Base-by-base conservation (phyloP, 1,140 invertebrate species). In the Geopemphigus sp. region DNA sequence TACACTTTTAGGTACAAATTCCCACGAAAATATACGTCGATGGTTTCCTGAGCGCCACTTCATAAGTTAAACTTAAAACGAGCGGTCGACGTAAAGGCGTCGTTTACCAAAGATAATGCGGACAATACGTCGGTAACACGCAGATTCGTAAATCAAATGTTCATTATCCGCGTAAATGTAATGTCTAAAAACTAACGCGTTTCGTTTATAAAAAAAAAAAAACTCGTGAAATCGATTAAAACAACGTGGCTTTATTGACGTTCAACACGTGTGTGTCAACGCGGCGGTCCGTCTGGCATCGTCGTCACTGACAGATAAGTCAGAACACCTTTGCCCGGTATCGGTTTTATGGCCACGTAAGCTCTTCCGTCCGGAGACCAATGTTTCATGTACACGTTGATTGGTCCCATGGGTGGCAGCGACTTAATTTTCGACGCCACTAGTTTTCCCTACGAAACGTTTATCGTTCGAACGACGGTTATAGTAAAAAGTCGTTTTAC, bases 301-400 rank as follows among this genome's bases (percentile, higher is more conserved):
- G 87, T 86, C 81, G 85, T 86, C 19, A 87, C 87, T 32, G 87
- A 86, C 85, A 88, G 85, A 81, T 88, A 88, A 82, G 87, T 87
- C n/a, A 88, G 83, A 5, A 88, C 84, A 24, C 87, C 87, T 64
- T 86, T 85, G 17, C 84, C 85, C 10, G 85, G 84, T 57, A 88
- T 85, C 81, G 86, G 85, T 82, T 87, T 86, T 15, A 85, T 85
- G 8, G 86, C 84, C 8, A 88, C 83, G 80, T 86, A 87, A 26
- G 87, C 87, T 80, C 85, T 83, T 24, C 87, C 87, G 82, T 88
- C 87, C 19, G 86, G 85, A 6, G 86, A 86, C 80, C 86, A 84
- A 70, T 87, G 86, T 22, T 84, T 84, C 14, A 88, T 80, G 53
- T 85, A 84, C 1, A 87, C 87, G 45, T 84, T 83, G 19, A 88